Evolutionary conservation across 2,113 vertebrate species (phyloP).

Genomic region (Promerops cafer): DNA sequence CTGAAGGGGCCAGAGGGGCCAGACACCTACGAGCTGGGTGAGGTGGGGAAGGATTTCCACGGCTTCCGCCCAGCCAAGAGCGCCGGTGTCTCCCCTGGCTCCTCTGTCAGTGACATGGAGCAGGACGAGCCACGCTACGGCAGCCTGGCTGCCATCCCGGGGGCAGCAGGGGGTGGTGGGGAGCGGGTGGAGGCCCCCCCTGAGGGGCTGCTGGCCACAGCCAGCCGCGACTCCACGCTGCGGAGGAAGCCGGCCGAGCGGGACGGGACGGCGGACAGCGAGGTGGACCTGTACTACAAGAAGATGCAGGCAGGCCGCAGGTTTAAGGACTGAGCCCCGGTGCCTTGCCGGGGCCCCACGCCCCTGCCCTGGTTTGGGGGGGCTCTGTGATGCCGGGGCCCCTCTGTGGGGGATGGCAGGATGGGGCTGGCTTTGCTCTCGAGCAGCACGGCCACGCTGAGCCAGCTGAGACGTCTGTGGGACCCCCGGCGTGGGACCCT

Average conservation of each 20-base stretch:
- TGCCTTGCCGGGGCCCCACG: neutral
- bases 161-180: conserved; percentile 27
- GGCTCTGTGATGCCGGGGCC: neutral
- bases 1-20: neutral
- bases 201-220: conserved; percentile 44
- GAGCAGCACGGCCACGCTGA: neutral
- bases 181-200: neutral
- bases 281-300: conserved; percentile 84
- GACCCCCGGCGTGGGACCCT: fast-evolving
- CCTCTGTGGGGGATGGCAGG: neutral
- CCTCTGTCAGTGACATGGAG: conserved; percentile 71
- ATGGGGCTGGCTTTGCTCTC: neutral
- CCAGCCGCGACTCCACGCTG: conserved; percentile 80
- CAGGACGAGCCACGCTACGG: conserved; percentile 72
- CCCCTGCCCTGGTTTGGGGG: neutral
- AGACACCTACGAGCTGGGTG: conserved; percentile 66
- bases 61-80: conserved; percentile 73
- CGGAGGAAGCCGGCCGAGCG: conserved; percentile 73
- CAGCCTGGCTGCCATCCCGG: conserved; percentile 66
- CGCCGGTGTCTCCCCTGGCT: conserved; percentile 66
- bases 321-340: conserved; percentile 74
- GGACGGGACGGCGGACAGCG: conserved; percentile 62
- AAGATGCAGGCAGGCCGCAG: conserved; percentile 77
- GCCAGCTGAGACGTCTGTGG: neutral
- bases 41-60: conserved; percentile 72